Percentiles rank a stretch among this genome's conserved stretches.
These are phyloP conservation scores for Drosophila tristis DNA, from an alignment of 1,140 invertebrate species.

Conservation along the genomic window DNA sequence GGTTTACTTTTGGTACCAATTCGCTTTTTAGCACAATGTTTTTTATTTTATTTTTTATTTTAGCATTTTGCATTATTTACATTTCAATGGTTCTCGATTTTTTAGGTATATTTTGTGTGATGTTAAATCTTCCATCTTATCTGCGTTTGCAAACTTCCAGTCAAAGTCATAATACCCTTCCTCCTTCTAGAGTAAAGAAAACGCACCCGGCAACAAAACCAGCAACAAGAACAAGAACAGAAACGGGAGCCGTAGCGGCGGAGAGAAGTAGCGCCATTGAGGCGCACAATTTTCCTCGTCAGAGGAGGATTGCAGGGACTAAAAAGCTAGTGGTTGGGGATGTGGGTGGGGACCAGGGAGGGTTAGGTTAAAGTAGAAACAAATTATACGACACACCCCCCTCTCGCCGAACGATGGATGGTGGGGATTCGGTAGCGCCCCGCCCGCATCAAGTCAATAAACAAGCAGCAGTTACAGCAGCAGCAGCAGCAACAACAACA, in stretches of 20 bases:
- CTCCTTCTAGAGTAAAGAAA: constrained; percentile 10
- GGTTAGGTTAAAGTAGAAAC: constrained; percentile 77
- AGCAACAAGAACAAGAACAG: constrained; percentile 9
- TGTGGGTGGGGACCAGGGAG: neutral
- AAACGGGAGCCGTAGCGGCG: constrained; percentile 30
- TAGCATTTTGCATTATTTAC: too few relatives aligned
- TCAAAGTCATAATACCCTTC: too few relatives aligned
- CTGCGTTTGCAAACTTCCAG: too few relatives aligned
- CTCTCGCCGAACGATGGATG: constrained; percentile 20
- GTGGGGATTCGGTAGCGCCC: too few relatives aligned
- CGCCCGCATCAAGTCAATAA: constrained; percentile 72
- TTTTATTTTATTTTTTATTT: too few relatives aligned
- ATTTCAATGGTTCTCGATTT: too few relatives aligned
- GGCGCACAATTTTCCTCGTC: constrained; percentile 74
- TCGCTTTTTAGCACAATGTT: too few relatives aligned
- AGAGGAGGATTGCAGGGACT: neutral
- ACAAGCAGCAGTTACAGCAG: constrained; percentile 59
- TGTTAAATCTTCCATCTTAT: too few relatives aligned
- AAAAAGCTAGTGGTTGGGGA: neutral
- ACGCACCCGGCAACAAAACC: constrained; percentile 36
- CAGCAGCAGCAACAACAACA: constrained; percentile 50
- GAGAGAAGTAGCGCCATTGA: constrained; percentile 63
- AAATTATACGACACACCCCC: constrained; percentile 75
- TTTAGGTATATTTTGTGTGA: too few relatives aligned
- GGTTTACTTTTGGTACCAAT: too few relatives aligned